Evolutionary conservation across 2,113 vertebrate genomes (phyloP).

Genomic region (Mungos mungo): DNA sequence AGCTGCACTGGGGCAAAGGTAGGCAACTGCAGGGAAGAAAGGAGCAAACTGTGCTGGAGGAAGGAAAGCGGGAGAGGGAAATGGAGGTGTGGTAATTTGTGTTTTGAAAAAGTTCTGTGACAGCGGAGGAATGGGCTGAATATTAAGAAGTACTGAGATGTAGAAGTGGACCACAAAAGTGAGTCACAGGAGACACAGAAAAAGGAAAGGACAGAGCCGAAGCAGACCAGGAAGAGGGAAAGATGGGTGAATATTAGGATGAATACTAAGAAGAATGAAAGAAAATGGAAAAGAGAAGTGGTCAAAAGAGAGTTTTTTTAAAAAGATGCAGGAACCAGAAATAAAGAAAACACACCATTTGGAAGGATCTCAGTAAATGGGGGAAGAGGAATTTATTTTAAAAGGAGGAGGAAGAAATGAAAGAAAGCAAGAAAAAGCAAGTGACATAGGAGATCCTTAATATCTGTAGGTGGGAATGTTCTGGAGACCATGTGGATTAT

Average conservation of each 20-base stretch:
- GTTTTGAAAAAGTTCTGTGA: slow-evolving; percentile 56
- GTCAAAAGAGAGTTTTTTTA: neutral
- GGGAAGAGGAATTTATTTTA: neutral
- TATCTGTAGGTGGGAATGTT: neutral
- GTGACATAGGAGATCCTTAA: neutral
- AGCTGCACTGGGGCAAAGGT: slow-evolving; percentile 67
- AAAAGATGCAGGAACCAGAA: slow-evolving; percentile 11
- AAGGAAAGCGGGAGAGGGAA: neutral
- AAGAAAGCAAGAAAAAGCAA: slow-evolving; percentile 43
- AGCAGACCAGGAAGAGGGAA: neutral
- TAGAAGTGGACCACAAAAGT: neutral
- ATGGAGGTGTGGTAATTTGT: neutral
- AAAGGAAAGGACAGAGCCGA: neutral
- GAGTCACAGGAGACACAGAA: neutral
- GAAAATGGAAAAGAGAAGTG: neutral
- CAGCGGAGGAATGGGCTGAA: neutral
- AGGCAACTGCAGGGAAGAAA: neutral
- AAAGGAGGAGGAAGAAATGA: neutral
- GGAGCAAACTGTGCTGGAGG: neutral
- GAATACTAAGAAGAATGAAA: neutral
- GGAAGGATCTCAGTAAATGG: slow-evolving; percentile 35
- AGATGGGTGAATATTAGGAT: neutral
- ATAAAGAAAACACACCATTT: neutral
- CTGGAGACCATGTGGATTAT: neutral
- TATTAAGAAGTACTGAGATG: neutral